Percentiles rank a stretch among this genome's conserved stretches.
phyloP scores from a whole-genome alignment of 2,113 vertebrate genomes.

The Delphinus delphis region DNA sequence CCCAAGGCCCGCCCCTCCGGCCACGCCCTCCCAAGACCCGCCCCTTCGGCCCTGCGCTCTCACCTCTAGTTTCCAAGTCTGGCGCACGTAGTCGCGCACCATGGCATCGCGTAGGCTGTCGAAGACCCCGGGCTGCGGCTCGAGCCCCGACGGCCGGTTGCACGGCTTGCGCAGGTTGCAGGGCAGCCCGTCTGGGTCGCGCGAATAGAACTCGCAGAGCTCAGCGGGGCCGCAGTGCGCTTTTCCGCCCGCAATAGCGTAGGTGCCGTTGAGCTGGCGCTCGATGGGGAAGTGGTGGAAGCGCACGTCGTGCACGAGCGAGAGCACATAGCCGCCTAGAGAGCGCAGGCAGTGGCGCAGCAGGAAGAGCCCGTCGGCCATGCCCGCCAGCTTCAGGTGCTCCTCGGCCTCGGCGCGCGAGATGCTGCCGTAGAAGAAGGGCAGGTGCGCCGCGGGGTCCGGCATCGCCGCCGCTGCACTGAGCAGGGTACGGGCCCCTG shows the following conservation, averaged over 20 bases:
- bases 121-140: constrained; percentile 88
- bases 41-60: accelerated
- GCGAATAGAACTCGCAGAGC: constrained; percentile 96
- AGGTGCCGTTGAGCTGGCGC: constrained; percentile 95
- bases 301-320: constrained; percentile 89
- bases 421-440: constrained; percentile 97
- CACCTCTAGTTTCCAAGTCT: constrained; percentile 96
- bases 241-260: constrained; percentile 91
- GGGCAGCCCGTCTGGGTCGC: constrained; percentile 93
- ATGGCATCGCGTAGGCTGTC: constrained; percentile 94
- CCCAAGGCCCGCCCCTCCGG: accelerated
- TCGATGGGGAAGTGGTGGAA: constrained; percentile 95
- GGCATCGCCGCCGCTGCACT: constrained; percentile 83
- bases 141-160: constrained; percentile 86
- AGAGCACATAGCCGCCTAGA: constrained; percentile 96
- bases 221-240: constrained; percentile 94
- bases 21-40: accelerated
- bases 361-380: constrained; percentile 94
- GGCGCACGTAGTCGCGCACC: constrained; percentile 94
- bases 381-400: constrained; percentile 93
- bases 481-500: neutral
- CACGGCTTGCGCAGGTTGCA: constrained; percentile 92
- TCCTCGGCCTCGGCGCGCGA: constrained; percentile 93
- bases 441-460: constrained; percentile 92
- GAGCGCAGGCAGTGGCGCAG: constrained; percentile 95